Conservation (phyloP, 92 coral and sea anemone species). For the Heteractis magnifica region DNA sequence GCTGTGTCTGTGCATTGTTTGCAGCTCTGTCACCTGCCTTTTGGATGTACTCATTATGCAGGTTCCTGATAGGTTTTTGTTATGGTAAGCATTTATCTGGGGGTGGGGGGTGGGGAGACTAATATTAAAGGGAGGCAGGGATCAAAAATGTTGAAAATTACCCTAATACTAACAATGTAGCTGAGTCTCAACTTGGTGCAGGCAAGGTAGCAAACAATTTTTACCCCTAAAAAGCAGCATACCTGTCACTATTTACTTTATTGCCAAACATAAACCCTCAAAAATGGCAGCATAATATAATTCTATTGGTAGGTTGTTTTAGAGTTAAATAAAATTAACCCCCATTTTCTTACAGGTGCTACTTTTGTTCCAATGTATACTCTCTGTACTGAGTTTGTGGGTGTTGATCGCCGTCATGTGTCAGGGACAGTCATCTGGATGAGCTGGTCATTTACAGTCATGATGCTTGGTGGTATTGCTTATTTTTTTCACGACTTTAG, state of each 20-base stretch:
- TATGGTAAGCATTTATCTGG: slow-evolving; percentile 15
- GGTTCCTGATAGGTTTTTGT: slow-evolving; percentile 46
- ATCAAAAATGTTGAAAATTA: no score
- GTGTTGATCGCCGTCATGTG: slow-evolving; percentile 37
- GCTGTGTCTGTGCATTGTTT: slow-evolving; percentile 26
- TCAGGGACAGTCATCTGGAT: slow-evolving; percentile 52
- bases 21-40: slow-evolving; percentile 41
- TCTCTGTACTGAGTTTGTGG: slow-evolving; percentile 51
- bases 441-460: slow-evolving; percentile 27
- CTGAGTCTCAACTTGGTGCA: no score
- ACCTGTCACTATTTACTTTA: no score
- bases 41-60: slow-evolving; percentile 41
- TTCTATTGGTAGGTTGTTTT: no score
- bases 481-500: slow-evolving; percentile 42
- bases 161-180: no score
- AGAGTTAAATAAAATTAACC: neutral
- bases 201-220: no score
- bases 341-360: slow-evolving; percentile 12
- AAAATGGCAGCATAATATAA: no score
- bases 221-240: no score
- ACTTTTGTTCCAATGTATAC: slow-evolving; percentile 46
- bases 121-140: no score
- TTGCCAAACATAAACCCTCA: no score
- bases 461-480: slow-evolving; percentile 46
- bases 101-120: no score